Conservation (phyloP, 1,140 invertebrate genomes). For the Neodiprion pinetum region DNA sequence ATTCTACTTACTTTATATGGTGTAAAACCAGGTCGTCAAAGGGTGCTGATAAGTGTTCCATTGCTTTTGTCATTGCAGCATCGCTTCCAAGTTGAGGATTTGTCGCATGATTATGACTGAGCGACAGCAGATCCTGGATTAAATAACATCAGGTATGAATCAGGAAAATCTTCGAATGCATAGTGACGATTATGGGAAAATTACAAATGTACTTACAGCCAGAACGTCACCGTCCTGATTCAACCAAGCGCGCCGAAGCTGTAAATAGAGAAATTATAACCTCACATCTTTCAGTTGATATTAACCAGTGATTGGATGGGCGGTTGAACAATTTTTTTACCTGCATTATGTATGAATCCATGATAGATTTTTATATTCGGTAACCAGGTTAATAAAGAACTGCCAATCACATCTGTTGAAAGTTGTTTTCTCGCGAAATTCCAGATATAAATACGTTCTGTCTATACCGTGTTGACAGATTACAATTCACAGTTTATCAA, state of each 20-base stretch:
- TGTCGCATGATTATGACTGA: slow-evolving; percentile 77
- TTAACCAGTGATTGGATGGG: neutral
- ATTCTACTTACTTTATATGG: slow-evolving; percentile 73
- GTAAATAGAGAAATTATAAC: slow-evolving; percentile 17
- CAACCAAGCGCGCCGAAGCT: slow-evolving; percentile 56
- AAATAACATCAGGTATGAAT: slow-evolving; percentile 26
- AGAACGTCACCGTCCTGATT: slow-evolving; percentile 66
- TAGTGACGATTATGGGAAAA: slow-evolving; percentile 16
- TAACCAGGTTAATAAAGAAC: neutral
- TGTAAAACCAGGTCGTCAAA: slow-evolving; percentile 81
- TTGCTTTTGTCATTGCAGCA: slow-evolving; percentile 73
- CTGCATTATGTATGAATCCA: slow-evolving; percentile 51
- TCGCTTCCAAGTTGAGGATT: slow-evolving; percentile 74
- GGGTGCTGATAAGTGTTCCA: slow-evolving; percentile 74
- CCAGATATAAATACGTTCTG: too few species aligned
- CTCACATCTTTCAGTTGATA: neutral
- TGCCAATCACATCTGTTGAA: too few species aligned
- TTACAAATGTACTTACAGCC: slow-evolving; percentile 46
- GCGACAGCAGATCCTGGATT: slow-evolving; percentile 71
- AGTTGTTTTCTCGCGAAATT: too few species aligned
- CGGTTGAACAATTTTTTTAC: slow-evolving; percentile 30
- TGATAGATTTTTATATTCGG: slow-evolving; percentile 4
- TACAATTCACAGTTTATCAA: too few species aligned
- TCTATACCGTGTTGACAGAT: too few species aligned
- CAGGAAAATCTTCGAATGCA: slow-evolving; percentile 10